Base-by-base conservation (phyloP, 2,888 invertebrate genomes). In the Pristionchus maxplancki region DNA sequence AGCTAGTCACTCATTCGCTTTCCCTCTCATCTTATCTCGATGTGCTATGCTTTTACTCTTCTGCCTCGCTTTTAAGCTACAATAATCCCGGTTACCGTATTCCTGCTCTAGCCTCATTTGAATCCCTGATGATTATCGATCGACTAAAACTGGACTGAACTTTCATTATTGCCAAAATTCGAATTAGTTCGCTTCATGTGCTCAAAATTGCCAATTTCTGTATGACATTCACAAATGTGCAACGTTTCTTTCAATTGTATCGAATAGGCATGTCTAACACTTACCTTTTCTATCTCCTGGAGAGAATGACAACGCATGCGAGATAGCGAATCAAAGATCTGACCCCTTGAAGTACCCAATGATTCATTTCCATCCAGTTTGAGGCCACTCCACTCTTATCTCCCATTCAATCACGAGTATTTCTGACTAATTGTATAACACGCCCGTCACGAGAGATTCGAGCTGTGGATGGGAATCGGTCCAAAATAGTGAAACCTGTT, bases 241-340 rank as follows among this genome's bases (percentile, higher is more conserved):
- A 74, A 74, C 64, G 64, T 74, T 74, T 74, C 74, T 74, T 74
- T 74, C 74, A 74, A 74, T 74, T 74, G 74, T 74, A 74, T 74
- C 74, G 37, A 74, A 40, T 40, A 74, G 37, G 37, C 74, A 74
- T 74, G 74, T 74, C 74, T 71, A 71, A 71, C 31, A 71, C 37
- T 62, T 17, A 71, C n/a, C 17, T 71, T 50, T 71, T 71, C 74
- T 24, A 24, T 40, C 74, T 74, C 74, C 74, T 74, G 74, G 74
- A 74, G 74, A 74, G 74, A 37, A 74, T 74, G 24, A 28, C 28
- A 74, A 74, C 74, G 11, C 31, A 67, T 64, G n/a, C 31, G 64
- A 24, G 74, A 74, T 67, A 67, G 17, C 15, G 31, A 67, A 67
- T 40, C 74, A 40, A 74, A 37, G 74, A 74, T 74, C 74, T 74